Base-by-base conservation (phyloP, 2,113 vertebrate species). In the Lagopus leucura region DNA sequence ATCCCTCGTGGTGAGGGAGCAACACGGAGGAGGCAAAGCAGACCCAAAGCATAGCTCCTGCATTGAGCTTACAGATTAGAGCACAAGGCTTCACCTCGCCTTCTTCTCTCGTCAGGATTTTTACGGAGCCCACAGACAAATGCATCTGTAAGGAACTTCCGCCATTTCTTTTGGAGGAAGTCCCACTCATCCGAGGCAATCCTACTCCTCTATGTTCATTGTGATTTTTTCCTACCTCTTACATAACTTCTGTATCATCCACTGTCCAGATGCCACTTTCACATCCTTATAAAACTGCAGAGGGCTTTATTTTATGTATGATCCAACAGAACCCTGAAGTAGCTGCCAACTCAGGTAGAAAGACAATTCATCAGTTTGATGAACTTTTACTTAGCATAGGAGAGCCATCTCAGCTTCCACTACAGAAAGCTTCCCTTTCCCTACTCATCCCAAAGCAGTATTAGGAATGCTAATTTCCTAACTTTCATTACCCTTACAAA, bases 151-250 rank as follows among this genome's bases (percentile, higher is more conserved):
- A 50, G 32, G 57, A 60, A 45, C 4, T 60, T 52, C 32, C 82
- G 14, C 24, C 32, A 2, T 28, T 91, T 66, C 65, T 67, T 10
- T 16, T 63, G 42, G 42, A 72, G 50, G 34, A 95, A 96, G 48
- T 75, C 67, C 47, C n/a, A 38, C 25, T 52, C 13, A 19, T 27
- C 47, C 13, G 25, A 28, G 22, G n/a, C 34, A 36, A 13, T 28
- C 42, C 57, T 61, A 16, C 34, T 81, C 27, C 21, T 79, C 58
- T 21, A 4, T 34, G 84, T 65, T 34, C 40, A 20, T n/a, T 2
- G 0, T 24, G 17, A 3, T n/a, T 80, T 50, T 50, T 64, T 50
- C 64, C 74, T 32, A 4, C 0, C 0, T 52, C 32, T 81, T 73
- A 36, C 7, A 40, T 14, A 61, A 14, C 12, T 20, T 20, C 38